phyloP scores from a whole-genome alignment of 2,888 invertebrate genomes.

The Perizoma affinitatum region DNA sequence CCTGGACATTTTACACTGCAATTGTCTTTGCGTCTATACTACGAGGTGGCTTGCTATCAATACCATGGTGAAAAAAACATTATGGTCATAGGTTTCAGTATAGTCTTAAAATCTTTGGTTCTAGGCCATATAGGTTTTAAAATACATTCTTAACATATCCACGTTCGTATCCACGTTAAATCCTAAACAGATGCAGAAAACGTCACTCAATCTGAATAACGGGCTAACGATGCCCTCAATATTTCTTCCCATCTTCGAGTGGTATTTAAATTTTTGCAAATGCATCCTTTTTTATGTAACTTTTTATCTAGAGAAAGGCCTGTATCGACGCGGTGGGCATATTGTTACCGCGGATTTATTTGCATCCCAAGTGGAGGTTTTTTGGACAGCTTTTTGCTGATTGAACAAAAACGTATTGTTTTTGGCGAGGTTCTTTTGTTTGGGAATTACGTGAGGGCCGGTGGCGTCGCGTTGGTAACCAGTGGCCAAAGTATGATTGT shows the following conservation, averaged over 20 bases:
- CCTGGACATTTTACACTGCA: no score
- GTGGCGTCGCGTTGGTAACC: conserved; percentile 38
- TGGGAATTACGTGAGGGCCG: conserved; percentile 50
- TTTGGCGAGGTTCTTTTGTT: conserved; percentile 62
- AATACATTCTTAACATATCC: background rate
- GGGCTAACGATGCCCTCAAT: conserved; percentile 73
- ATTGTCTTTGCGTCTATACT: no score
- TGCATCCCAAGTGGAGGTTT: conserved; percentile 72
- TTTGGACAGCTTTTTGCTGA: conserved; percentile 65
- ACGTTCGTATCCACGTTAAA: conserved; percentile 40
- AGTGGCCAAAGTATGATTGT: conserved; percentile 2
- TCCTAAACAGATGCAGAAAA: conserved; percentile 47
- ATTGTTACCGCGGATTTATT: conserved; percentile 71
- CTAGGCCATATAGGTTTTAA: no score
- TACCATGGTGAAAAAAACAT: no score
- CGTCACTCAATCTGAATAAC: conserved; percentile 71
- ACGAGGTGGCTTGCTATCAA: no score
- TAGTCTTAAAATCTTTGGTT: no score
- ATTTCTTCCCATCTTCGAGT: conserved; percentile 63
- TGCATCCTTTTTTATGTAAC: conserved; percentile 36
- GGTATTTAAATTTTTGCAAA: conserved; percentile 70
- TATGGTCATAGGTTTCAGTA: no score
- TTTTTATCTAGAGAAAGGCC: conserved; percentile 37
- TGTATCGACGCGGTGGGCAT: conserved; percentile 65
- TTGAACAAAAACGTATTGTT: conserved; percentile 68